These are phyloP conservation scores for Drosophila sp. DNA, from an alignment of 1,140 invertebrate genomes.

Conservation along the genomic window DNA sequence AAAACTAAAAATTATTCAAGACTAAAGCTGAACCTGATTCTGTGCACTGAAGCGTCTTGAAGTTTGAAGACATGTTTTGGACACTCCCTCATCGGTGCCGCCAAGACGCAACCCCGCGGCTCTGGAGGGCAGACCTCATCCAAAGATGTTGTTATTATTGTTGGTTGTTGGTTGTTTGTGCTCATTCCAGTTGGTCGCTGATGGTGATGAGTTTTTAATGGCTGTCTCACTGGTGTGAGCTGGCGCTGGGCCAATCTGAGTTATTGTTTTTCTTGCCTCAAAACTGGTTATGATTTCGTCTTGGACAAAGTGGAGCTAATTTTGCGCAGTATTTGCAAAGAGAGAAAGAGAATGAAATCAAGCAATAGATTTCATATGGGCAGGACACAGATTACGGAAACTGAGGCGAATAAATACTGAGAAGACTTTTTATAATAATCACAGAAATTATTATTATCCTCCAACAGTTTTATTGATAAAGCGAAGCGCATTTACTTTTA, in stretches of 20 bases:
- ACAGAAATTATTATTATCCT: too few relatives aligned
- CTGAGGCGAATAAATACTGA: too few relatives aligned
- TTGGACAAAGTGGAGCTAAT: constrained; percentile 67
- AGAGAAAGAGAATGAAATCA: too few relatives aligned
- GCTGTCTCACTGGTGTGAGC: constrained; percentile 53
- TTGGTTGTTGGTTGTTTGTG: constrained; percentile 37
- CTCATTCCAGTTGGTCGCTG: constrained; percentile 73
- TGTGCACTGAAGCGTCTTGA: constrained; percentile 65
- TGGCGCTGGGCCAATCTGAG: constrained; percentile 68
- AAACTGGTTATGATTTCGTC: constrained; percentile 50
- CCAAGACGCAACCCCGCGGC: constrained; percentile 28
- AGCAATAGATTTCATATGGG: not conserved
- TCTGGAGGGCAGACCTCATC: constrained; percentile 20
- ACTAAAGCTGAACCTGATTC: constrained; percentile 32
- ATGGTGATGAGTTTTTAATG: constrained; percentile 80
- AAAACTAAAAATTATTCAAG: not conserved
- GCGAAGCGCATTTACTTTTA: too few relatives aligned
- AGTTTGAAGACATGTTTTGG: constrained; percentile 61
- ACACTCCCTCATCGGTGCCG: constrained; percentile 64
- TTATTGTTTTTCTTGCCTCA: constrained; percentile 54
- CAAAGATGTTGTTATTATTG: constrained; percentile 1
- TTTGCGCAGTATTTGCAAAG: constrained; percentile 27
- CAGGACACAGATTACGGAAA: not conserved
- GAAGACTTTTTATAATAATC: too few relatives aligned
- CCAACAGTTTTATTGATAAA: too few relatives aligned